Evolutionary conservation across 2,888 invertebrate genomes (phyloP), one percentile per base, ranked within the genome.

Genomic region (Agriopis aurantiaria): DNA sequence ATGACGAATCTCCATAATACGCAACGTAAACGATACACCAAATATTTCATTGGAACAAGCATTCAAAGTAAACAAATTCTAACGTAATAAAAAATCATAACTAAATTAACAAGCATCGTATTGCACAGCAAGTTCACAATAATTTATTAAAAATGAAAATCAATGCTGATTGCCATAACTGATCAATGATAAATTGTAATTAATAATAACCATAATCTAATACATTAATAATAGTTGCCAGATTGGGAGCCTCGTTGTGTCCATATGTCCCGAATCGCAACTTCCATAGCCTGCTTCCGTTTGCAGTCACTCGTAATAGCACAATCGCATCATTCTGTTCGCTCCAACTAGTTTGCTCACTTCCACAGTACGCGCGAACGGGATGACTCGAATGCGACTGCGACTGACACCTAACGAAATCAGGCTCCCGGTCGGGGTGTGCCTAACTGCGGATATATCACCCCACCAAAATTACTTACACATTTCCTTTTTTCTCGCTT

Each of bases 101-200:
- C 88, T 91, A 91, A 92, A 91, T 55, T 89, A 92, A 92, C 91
- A 91, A 93, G 92, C 93, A 89, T 89, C 87, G 79, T 92, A 93
- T 93, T 93, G 93, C 93, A 93, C 92, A 92, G 92, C 91, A 83
- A 91, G 90, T 92, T 88, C 88, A 89, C 85, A 90, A 90, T 90
- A 90, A 91, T 91, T 88, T 90, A 87, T 85, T 85, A 86, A 88
- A 85, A 85, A 86, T 82, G 84, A 86, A 88, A 57, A 87, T 83
- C 87, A 90, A 90, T 87, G 86, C 88, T 86, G 84, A 86, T 83
- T 78, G 69, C 71, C 71, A 69, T 70, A 72, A 70, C 66, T 73
- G 68, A 71, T 65, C 59, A 64, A 65, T 70, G 73, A 74, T 71
- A 75, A 70, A 68, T 40, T 57, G 65, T 74, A 77, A 73, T 68